phyloP scores from a whole-genome alignment of 2,797 vertebrate species.

The Miichthys miiuy region DNA sequence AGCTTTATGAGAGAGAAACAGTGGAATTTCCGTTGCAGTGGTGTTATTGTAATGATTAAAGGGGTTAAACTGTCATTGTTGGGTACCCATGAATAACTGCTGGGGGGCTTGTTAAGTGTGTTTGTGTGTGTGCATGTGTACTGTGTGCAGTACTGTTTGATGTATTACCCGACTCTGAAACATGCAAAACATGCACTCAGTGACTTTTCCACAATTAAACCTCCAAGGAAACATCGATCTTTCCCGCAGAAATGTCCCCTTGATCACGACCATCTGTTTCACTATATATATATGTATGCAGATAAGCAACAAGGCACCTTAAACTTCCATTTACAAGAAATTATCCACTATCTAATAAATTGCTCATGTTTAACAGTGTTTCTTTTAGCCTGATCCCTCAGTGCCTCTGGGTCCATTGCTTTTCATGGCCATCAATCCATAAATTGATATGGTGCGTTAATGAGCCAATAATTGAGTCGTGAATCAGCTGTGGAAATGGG shows the following conservation, averaged over 20 bases:
- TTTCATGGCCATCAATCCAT: slow-evolving; percentile 63
- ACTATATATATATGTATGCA: background rate
- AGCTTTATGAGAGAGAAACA: background rate
- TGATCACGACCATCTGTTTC: slow-evolving; percentile 37
- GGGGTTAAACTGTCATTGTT: slow-evolving; percentile 15
- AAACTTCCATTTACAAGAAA: slow-evolving; percentile 48
- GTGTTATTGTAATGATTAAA: slow-evolving; percentile 23
- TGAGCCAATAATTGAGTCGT: slow-evolving; percentile 74
- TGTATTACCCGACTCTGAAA: background rate
- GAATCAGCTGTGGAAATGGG: slow-evolving; percentile 66
- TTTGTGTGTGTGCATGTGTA: background rate
- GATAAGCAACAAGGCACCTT: slow-evolving; percentile 39
- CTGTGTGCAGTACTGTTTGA: slow-evolving; percentile 11
- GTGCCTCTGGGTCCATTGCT: slow-evolving; percentile 34
- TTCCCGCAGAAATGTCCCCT: slow-evolving; percentile 8
- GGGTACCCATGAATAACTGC: slow-evolving; percentile 3
- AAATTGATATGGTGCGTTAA: slow-evolving; percentile 68
- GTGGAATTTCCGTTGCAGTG: background rate
- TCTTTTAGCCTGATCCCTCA: slow-evolving; percentile 45
- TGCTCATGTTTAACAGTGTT: slow-evolving; percentile 49
- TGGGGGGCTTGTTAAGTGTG: background rate
- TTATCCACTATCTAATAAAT: slow-evolving; percentile 31
- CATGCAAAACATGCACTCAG: background rate
- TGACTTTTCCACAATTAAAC: slow-evolving; percentile 3
- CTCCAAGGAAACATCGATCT: slow-evolving; percentile 26